A percentile compares a stretch with the other conserved stretches of the same genome.
phyloP scores from a whole-genome alignment of 2,797 vertebrate species.

The Sylvia borin region DNA sequence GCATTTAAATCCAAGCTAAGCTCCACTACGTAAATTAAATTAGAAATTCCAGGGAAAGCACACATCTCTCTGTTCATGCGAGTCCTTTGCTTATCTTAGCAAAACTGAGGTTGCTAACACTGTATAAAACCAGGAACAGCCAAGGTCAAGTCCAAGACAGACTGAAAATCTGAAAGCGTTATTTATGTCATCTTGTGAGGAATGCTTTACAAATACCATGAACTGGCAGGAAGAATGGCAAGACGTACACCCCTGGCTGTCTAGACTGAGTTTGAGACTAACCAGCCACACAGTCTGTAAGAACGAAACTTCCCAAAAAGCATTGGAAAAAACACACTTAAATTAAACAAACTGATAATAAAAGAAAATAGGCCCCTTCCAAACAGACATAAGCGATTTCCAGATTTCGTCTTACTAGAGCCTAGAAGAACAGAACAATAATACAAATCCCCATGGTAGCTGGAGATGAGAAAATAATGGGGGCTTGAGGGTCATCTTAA shows the following conservation, averaged over 20 bases:
- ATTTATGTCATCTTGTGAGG: neutral
- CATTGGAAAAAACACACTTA: neutral
- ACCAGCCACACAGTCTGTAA: neutral
- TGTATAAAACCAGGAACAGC: neutral
- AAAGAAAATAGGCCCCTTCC: neutral
- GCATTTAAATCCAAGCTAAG: neutral
- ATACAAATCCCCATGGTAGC: neutral
- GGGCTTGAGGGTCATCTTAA: neutral
- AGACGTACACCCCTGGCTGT: neutral
- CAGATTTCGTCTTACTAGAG: neutral
- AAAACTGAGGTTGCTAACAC: neutral
- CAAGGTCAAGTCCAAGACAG: neutral
- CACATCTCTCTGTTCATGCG: fast-evolving
- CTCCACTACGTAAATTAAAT: neutral
- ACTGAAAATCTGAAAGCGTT: neutral
- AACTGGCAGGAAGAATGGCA: neutral
- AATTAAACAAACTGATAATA: conserved; percentile 11
- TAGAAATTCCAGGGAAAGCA: neutral
- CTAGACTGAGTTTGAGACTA: neutral
- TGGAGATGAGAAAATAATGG: neutral
- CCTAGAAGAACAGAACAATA: neutral
- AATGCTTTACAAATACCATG: neutral
- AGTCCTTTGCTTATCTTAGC: neutral
- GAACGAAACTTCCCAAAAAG: neutral
- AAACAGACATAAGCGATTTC: neutral